phyloP scores from a whole-genome alignment of 2,113 vertebrate genomes.

The Shinisaurus crocodilurus region DNA sequence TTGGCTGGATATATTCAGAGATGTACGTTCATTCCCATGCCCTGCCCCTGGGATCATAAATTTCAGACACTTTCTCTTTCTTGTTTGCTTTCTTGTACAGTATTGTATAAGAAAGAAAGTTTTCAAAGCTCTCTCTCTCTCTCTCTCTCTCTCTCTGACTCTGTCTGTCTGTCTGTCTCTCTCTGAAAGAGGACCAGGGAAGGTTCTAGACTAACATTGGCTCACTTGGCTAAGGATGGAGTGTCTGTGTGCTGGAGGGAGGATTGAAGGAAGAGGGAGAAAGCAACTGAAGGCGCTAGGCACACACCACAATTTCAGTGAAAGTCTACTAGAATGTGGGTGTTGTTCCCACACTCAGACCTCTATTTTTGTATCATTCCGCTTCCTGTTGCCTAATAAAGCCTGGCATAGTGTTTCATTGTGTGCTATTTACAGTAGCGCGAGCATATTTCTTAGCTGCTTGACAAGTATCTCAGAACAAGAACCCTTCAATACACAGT shows the following conservation, averaged over 20 bases:
- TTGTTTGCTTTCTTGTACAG: constrained; percentile 52
- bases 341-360: constrained; percentile 40
- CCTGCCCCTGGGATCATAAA: constrained; percentile 44
- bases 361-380: constrained; percentile 35
- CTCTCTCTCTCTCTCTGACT: too few species aligned
- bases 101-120: constrained; percentile 39
- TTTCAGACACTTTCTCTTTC: constrained; percentile 52
- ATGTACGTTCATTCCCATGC: constrained; percentile 46
- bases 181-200: constrained; percentile 22
- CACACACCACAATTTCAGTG: constrained; percentile 40
- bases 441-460: constrained; percentile 40
- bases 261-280: constrained; percentile 18
- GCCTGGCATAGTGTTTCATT: background rate
- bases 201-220: constrained; percentile 13
- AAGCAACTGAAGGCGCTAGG: constrained; percentile 45
- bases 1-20: constrained; percentile 60
- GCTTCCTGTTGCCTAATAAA: constrained; percentile 19
- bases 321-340: constrained; percentile 22
- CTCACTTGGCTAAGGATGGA: background rate
- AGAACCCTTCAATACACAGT: constrained; percentile 22
- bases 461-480: constrained; percentile 21
- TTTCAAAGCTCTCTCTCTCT: background rate
- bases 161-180: background rate
- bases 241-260: background rate
- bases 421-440: constrained; percentile 28